Percentiles rank a stretch among this genome's conserved stretches.
Evolutionary conservation across 1,140 invertebrate genomes (phyloP).

Genomic region (Dolichoris vasculosae): DNA sequence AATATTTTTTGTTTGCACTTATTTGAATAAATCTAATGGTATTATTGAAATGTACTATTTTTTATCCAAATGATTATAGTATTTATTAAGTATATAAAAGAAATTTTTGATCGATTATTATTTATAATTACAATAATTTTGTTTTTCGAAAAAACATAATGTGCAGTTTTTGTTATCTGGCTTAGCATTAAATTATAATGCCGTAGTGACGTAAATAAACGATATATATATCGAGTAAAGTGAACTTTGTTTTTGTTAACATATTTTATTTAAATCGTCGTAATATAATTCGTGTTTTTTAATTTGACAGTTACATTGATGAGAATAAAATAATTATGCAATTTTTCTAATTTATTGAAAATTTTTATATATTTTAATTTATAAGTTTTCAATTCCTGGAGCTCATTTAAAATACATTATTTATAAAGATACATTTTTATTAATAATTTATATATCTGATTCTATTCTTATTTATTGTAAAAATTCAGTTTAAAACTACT

Average conservation of each 20-base stretch:
- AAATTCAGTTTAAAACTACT: too few species aligned
- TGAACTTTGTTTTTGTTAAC: conserved; percentile 5
- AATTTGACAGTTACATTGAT: not conserved
- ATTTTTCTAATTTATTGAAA: not conserved
- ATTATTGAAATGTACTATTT: too few species aligned
- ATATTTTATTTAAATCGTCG: not conserved
- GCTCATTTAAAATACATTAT: not conserved
- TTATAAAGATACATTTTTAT: not conserved
- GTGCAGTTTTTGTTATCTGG: not conserved
- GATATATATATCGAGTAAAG: not conserved
- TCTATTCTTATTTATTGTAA: not conserved
- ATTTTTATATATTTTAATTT: not conserved
- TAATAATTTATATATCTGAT: not conserved
- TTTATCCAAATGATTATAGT: too few species aligned
- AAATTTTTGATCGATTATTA: not conserved
- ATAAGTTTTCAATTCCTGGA: not conserved
- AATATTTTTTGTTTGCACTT: not conserved
- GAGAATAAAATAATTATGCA: not conserved
- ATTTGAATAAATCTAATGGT: too few species aligned
- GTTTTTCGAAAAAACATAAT: not conserved
- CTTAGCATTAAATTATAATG: not conserved
- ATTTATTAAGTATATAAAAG: not conserved
- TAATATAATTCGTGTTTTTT: not conserved
- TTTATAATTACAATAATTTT: not conserved
- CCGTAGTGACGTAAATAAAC: not conserved